phyloP scores from a whole-genome alignment of 1,140 invertebrate species.

The Callitettix versicolor region DNA sequence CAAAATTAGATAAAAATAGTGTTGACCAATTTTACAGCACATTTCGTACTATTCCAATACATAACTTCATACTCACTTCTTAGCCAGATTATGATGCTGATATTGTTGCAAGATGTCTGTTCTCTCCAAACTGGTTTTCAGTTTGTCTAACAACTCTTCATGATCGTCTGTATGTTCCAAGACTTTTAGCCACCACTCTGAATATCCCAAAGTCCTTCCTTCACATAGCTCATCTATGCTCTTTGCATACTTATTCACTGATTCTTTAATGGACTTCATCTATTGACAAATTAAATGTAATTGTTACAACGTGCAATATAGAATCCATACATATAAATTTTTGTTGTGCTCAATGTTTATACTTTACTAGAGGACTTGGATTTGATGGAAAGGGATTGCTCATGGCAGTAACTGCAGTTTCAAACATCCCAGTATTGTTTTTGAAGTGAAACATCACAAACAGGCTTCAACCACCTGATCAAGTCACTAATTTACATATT shows the following conservation, averaged over 20 bases:
- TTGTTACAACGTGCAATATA: too few species aligned
- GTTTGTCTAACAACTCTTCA: conserved; percentile 19
- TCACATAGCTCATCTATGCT: neutral
- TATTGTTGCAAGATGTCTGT: neutral
- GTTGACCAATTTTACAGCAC: too few species aligned
- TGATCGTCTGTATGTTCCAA: conserved; percentile 14
- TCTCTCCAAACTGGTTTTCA: conserved; percentile 15
- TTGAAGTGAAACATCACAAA: too few species aligned
- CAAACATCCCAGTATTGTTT: too few species aligned
- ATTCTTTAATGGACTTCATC: neutral
- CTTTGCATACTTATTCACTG: neutral
- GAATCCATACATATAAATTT: neutral
- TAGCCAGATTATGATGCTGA: conserved; percentile 2
- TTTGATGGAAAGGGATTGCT: too few species aligned
- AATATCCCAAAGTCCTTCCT: conserved; percentile 13
- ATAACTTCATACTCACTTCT: conserved; percentile 7
- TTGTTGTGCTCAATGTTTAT: neutral
- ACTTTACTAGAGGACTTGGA: conserved; percentile 3
- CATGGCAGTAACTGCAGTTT: too few species aligned
- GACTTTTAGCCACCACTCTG: conserved; percentile 23
- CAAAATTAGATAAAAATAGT: too few species aligned
- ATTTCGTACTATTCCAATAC: too few species aligned
- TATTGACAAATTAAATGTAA: too few species aligned
- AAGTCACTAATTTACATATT: too few species aligned
- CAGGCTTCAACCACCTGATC: too few species aligned